These are phyloP conservation scores for Diarsia brunnea DNA, from an alignment of 2,888 invertebrate genomes.

Conservation along the genomic window DNA sequence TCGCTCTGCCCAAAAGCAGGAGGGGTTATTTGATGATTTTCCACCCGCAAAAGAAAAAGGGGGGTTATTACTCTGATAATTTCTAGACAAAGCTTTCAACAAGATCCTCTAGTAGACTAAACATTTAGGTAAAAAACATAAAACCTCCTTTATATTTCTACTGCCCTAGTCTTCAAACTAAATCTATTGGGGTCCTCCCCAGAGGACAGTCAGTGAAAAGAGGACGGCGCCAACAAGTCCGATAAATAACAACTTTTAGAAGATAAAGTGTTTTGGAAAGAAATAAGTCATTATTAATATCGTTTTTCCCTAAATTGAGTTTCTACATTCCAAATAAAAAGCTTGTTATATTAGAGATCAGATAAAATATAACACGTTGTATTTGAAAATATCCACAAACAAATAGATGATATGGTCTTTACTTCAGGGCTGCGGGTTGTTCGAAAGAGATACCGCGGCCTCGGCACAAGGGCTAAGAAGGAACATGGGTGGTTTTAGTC, in stretches of 20 bases:
- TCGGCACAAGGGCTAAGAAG: too few relatives aligned
- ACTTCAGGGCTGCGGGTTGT: too few relatives aligned
- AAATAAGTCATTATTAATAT: background rate
- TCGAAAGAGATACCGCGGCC: too few relatives aligned
- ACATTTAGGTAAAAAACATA: background rate
- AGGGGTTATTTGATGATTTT: too few relatives aligned
- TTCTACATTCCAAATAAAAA: background rate
- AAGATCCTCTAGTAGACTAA: background rate
- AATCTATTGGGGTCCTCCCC: slow-evolving; percentile 5
- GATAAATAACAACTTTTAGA: slow-evolving; percentile 29
- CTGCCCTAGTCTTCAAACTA: slow-evolving; percentile 17
- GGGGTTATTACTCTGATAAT: too few relatives aligned
- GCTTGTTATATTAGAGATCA: background rate
- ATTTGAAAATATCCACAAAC: background rate
- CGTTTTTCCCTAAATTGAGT: background rate
- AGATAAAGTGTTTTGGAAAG: background rate
- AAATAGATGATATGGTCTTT: background rate
- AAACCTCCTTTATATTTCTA: slow-evolving; percentile 1
- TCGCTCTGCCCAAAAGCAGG: too few relatives aligned
- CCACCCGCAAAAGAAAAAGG: too few relatives aligned
- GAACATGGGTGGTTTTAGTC: too few relatives aligned
- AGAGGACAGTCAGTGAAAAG: slow-evolving; percentile 23
- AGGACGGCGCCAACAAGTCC: slow-evolving; percentile 15
- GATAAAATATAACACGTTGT: background rate
- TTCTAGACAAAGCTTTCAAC: background rate